phyloP scores from a whole-genome alignment of 2,797 vertebrate genomes.

The Dryobates pubescens region DNA sequence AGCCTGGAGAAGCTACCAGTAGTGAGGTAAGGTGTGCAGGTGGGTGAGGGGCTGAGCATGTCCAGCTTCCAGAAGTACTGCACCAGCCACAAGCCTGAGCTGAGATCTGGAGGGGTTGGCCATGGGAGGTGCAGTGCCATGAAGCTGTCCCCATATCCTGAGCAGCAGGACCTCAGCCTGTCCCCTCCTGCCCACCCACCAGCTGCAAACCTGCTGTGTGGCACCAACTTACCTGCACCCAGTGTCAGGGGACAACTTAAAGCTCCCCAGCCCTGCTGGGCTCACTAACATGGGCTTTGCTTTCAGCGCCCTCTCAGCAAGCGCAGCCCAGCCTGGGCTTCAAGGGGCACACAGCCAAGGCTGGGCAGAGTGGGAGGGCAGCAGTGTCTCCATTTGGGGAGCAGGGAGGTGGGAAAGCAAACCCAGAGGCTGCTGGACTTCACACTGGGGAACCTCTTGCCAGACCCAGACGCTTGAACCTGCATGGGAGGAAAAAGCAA shows the following conservation, averaged over 20 bases:
- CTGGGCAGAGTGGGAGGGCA: background rate
- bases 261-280: background rate
- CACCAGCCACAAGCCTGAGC: background rate
- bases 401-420: background rate
- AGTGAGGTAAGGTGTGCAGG: background rate
- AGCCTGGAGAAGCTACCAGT: background rate
- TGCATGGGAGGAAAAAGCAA: background rate
- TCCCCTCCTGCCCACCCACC: background rate
- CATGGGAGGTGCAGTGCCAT: background rate
- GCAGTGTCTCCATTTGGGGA: background rate
- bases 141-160: background rate
- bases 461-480: background rate
- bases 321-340: background rate
- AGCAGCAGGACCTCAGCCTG: background rate
- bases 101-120: background rate
- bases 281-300: background rate
- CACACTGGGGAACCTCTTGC: fast-evolving
- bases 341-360: background rate
- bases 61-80: background rate
- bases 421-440: background rate
- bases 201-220: background rate
- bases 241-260: background rate
- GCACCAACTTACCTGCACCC: background rate
- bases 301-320: background rate
- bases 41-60: background rate